A percentile compares a stretch with the other conserved stretches of the same genome.
Evolutionary conservation across 2,113 vertebrate species (phyloP).

Genomic region (Acrocephalus arundinaceus): DNA sequence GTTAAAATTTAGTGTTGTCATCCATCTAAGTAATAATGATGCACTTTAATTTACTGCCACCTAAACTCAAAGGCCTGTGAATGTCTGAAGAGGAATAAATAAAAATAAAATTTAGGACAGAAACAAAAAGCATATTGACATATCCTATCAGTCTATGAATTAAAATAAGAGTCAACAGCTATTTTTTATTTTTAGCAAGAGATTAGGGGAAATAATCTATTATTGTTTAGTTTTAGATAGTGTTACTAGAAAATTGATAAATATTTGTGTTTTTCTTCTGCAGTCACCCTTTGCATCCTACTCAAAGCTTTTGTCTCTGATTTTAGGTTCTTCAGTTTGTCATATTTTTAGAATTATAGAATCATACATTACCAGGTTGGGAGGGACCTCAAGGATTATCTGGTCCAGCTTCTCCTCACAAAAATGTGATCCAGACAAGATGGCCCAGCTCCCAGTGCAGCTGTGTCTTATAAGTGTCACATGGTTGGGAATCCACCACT

Average conservation of each 20-base stretch:
- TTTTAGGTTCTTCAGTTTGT: neutral
- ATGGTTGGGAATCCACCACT: neutral
- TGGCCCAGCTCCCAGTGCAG: neutral
- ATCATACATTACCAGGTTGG: neutral
- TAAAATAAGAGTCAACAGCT: neutral
- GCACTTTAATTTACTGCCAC: constrained; percentile 1
- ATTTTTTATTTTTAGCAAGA: neutral
- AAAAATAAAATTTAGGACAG: neutral
- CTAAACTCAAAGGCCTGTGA: neutral
- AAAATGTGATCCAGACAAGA: neutral
- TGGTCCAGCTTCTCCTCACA: neutral
- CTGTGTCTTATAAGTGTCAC: neutral
- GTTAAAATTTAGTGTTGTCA: constrained; percentile 38
- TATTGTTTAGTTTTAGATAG: neutral
- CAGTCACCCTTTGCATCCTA: neutral
- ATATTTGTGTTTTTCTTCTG: neutral
- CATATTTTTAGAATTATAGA: neutral
- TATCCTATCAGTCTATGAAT: neutral
- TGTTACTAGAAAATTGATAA: neutral
- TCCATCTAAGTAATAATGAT: constrained; percentile 3
- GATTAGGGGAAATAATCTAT: neutral
- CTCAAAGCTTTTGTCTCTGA: neutral
- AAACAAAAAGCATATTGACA: neutral
- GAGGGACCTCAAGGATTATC: neutral
- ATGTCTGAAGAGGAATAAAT: neutral